Evolutionary conservation across 2,113 vertebrate genomes (phyloP), one percentile per base, ranked within the genome.

Genomic region (Strigops habroptila): DNA sequence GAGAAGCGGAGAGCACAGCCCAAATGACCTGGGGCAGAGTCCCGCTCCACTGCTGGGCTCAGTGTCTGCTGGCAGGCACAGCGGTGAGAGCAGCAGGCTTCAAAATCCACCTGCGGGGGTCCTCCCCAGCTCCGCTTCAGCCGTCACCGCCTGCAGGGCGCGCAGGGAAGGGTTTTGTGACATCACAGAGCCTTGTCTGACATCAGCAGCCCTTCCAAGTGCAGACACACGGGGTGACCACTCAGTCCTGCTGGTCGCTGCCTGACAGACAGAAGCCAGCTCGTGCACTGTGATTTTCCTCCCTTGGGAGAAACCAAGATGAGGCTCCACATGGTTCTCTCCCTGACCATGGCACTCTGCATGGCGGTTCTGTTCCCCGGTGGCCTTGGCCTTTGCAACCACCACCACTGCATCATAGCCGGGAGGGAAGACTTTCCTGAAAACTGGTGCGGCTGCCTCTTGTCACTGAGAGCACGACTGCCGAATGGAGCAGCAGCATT

Each of bases 91-190:
- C 21, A 74, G 11, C 52, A 51, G 48, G 7, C 53, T 68, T 68
- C 60, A 55, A 51, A 68, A 63, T 35, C 27, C 28, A 31, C 23
- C 41, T 35, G 11, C 17, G 10, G 14, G 35, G 30, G 17, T 62
- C 30, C 14, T 19, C 51, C 18, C 22, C 52, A 48, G 18, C 15
- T 65, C 57, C 9, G 2, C 25, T 49, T 41, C 55, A 41, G 69
- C 14, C 2, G 75, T 57, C 7, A 7, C 0, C 9, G 6, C 35
- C 48, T 44, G 37, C 35, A 0, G 0, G 31, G 24, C 14, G 27
- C 52, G 46, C 43, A 30, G 13, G 46, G n/a, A 79, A 53, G 2
- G 10, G 3, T 5, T 6, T 18, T 48, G 21, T 49, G 57, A 49
- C n/a, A 25, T 41, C 37, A n/a, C 23, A 52, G 31, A 33, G 31